A percentile compares a stretch with the other conserved stretches of the same genome.
Evolutionary conservation across 1,140 invertebrate genomes (phyloP).

Genomic region (Drosophila sp.): DNA sequence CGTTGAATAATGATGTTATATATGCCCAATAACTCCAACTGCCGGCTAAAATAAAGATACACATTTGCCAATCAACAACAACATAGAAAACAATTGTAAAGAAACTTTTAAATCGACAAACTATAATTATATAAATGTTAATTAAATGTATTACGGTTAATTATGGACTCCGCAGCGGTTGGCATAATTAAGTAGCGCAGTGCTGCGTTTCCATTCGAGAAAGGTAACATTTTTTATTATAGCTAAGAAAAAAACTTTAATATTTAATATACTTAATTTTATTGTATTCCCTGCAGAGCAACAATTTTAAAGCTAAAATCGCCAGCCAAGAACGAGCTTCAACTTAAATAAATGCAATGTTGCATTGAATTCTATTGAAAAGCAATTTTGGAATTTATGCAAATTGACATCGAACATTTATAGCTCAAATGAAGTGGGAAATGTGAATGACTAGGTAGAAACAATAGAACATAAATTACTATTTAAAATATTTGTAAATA

Average conservation of each 20-base stretch:
- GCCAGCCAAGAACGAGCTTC: background rate
- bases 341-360: background rate
- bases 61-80: slow-evolving; percentile 11
- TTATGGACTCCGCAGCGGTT: slow-evolving; percentile 44
- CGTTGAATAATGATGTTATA: background rate
- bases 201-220: slow-evolving; percentile 48
- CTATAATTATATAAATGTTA: slow-evolving; percentile 47
- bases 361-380: slow-evolving; percentile 7
- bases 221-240: slow-evolving; percentile 12
- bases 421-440: background rate
- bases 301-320: background rate
- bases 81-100: slow-evolving; percentile 7
- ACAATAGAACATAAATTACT: background rate
- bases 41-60: background rate
- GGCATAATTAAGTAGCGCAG: slow-evolving; percentile 58
- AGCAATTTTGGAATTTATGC: background rate
- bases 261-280: background rate
- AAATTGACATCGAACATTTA: slow-evolving; percentile 2
- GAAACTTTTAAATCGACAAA: slow-evolving; percentile 31
- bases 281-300: background rate
- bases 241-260: background rate
- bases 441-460: background rate
- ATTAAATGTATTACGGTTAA: slow-evolving; percentile 63
- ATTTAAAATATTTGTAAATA: background rate
- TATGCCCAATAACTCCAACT: background rate